Conservation (phyloP, 2,888 invertebrate species). For the Drosophila falleni region DNA sequence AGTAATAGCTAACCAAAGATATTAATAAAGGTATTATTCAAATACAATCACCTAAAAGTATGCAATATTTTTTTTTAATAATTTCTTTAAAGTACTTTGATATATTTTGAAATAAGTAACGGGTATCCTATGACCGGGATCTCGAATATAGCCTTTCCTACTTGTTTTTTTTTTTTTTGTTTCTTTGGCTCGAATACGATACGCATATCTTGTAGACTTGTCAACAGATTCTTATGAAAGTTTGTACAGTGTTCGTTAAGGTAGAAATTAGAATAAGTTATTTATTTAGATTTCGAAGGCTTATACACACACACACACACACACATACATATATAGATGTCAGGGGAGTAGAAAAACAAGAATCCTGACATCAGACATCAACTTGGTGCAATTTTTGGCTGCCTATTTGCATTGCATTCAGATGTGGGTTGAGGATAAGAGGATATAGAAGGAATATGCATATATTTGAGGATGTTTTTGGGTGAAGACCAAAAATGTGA, state of each 20-base stretch:
- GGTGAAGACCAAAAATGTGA: conserved; percentile 6
- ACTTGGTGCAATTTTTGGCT: conserved; percentile 36
- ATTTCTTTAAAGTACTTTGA: no score
- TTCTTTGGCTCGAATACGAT: not conserved
- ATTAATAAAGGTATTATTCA: no score
- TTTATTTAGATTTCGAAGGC: conserved; percentile 48
- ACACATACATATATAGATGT: conserved; percentile 1
- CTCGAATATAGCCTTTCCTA: no score
- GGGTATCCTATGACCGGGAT: no score
- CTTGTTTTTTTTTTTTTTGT: no score
- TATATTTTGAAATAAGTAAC: no score
- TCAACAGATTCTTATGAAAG: conserved; percentile 14
- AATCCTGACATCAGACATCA: conserved; percentile 38
- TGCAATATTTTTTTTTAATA: no score
- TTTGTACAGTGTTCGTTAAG: conserved; percentile 27
- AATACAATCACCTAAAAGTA: no score
- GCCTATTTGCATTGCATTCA: conserved; percentile 45
- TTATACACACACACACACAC: not conserved
- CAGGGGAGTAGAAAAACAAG: conserved; percentile 19
- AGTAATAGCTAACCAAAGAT: no score
- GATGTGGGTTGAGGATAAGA: not conserved
- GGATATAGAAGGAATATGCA: conserved; percentile 5
- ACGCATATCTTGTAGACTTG: conserved; percentile 7
- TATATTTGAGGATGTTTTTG: conserved; percentile 4
- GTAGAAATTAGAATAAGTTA: conserved; percentile 46